Conservation (phyloP, 2,113 vertebrate species). For the Buteo buteo region DNA sequence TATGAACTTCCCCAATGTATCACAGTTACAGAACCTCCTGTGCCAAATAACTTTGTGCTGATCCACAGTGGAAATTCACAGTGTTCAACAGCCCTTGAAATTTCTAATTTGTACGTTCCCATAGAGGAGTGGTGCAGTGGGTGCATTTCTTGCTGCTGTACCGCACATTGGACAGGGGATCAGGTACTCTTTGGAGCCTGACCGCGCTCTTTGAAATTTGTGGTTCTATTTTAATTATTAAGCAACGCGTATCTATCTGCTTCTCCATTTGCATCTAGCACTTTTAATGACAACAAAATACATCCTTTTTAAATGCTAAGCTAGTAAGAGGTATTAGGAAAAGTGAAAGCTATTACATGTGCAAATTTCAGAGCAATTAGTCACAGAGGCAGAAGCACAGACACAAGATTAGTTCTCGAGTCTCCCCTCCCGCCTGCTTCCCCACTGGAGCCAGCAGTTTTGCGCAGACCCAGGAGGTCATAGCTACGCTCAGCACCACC, state of each 20-base stretch:
- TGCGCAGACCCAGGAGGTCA: neutral
- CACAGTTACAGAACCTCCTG: neutral
- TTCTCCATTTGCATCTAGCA: neutral
- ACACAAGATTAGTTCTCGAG: neutral
- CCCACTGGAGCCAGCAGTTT: neutral
- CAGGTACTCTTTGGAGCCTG: neutral
- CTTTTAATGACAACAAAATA: neutral
- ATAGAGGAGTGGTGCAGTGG: neutral
- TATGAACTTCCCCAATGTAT: neutral
- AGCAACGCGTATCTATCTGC: neutral
- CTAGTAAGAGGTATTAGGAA: constrained; percentile 19
- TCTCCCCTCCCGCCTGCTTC: neutral
- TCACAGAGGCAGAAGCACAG: constrained; percentile 38
- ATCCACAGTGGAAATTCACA: constrained; percentile 16
- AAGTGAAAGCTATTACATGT: neutral
- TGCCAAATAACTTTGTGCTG: constrained; percentile 36
- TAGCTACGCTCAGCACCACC: neutral
- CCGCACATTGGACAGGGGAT: neutral
- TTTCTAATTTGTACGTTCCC: constrained; percentile 1
- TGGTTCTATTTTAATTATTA: neutral
- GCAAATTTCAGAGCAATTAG: constrained; percentile 12
- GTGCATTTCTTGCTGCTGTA: neutral
- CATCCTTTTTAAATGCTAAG: constrained; percentile 26
- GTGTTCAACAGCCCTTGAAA: constrained; percentile 33
- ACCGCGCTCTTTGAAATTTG: neutral